Base-by-base conservation (phyloP, 1,140 invertebrate genomes). In the Acarapis woodi region DNA sequence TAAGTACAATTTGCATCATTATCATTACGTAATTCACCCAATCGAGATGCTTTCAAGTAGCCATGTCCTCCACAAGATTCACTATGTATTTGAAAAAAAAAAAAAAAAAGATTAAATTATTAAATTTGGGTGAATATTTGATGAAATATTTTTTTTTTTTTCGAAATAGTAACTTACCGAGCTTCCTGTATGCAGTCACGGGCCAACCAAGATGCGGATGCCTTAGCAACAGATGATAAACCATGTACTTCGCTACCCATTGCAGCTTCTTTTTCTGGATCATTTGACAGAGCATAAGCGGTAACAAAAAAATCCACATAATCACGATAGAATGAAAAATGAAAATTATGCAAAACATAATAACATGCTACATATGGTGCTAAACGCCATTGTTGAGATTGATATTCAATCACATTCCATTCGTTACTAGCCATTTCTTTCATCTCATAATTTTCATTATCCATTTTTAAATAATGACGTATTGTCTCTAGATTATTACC, bases 1-100 rank as follows among this genome's bases (percentile, higher is more conserved):
- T 88, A 93, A 1, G 83, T 93, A 44, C 72, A 73, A 45, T 77
- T 79, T 0, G 79, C 73, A 59, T 94, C 85, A 56, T 87, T 71
- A 53, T 85, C 73, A 55, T 71, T 69, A 38, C 78, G 64, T 32
- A 88, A 56, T 41, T 74, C 67, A n/a, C 74, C 73, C 30, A 88
- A 56, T 45, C 76, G 64, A 39, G 73, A 62, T n/a, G 67, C 72
- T 50, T 51, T 52, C 28, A 64, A 52, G 43, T 60, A 64, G 1
- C 63, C 63, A 51, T 65, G 63, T 6, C 80, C 80, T 10, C 77
- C 82, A 53, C 79, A 85, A 4, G 76, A 71, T 56, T 85, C 78
- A 22, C n/a, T n/a, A n/a, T n/a, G n/a, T n/a, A n/a, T n/a, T n/a
- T n/a, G n/a, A n/a, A n/a, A n/a, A n/a, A n/a, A n/a, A n/a, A n/a